Evolutionary conservation across 2,888 invertebrate species (phyloP), one percentile per base, ranked within the genome.

Genomic region (Isoperla grammatica): DNA sequence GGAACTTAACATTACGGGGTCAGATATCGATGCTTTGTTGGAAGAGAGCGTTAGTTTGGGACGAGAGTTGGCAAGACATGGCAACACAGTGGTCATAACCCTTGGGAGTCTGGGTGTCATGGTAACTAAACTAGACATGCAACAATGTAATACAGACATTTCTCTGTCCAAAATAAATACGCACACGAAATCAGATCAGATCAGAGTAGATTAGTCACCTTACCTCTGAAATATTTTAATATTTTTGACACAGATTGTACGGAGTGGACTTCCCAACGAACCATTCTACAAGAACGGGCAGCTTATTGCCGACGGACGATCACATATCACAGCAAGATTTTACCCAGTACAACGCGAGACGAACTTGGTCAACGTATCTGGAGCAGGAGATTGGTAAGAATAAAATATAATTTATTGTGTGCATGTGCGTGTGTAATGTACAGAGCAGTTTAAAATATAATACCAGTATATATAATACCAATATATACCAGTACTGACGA

Each of bases 301-400:
- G 20, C 15, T 48, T 43, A 20, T 46, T 1, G 37, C 19, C 15
- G 35, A 45, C n/a, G 17, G 15, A 11, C 20, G 12, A 1, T 22
- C 56, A 2, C 35, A 48, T n/a, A 35, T 60, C 1, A 58, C 45
- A 15, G 56, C 56, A 9, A 58, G 63, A 13, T 43, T 59, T 55
- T 63, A 64, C 40, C 43, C 59, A 13, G 59, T 61, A 6, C 50
- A 62, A 5, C 39, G 35, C 9, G 13, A 56, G n/a, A 20, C 71
- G 59, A 68, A 76, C 55, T 72, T 89, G 12, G 78, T 82, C 55
- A 90, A 84, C 75, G 89, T 89, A 0, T 89, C 88, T n/a, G 91
- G 90, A 3, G 89, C 90, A 17, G 90, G 90, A 1, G 91, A 91
- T 69, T 88, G 88, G 74, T 74, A 63, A 66, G 70, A 35, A 48